Percentiles rank a stretch among this genome's conserved stretches.
Evolutionary conservation across 2,797 vertebrate species (phyloP).

Genomic region (Prunella strophiata): DNA sequence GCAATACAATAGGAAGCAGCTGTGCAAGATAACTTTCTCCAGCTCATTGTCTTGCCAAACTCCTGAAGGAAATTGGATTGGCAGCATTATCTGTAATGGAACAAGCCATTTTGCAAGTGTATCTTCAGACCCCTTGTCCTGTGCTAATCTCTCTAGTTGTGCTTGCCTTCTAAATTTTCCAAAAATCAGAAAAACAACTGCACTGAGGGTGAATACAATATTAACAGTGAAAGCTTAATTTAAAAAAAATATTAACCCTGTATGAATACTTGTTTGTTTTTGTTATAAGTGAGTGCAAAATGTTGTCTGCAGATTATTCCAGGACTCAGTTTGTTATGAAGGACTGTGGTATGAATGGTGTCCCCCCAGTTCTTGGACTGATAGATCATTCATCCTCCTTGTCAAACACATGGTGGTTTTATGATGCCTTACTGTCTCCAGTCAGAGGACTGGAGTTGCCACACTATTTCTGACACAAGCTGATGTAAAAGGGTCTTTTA

Average conservation of each 20-base stretch:
- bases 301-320: background rate
- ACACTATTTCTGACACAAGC: background rate
- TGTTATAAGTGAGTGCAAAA: background rate
- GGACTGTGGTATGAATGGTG: background rate
- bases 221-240: background rate
- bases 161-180: background rate
- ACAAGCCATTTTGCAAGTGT: conserved; percentile 2
- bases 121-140: background rate
- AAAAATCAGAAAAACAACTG: background rate
- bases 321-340: background rate
- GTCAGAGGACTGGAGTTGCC: background rate
- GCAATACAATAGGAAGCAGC: background rate
- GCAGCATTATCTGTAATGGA: conserved; percentile 33
- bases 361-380: background rate
- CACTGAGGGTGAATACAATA: background rate
- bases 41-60: background rate
- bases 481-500: background rate
- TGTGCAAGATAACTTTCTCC: background rate
- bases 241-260: background rate
- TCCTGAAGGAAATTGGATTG: conserved; percentile 49
- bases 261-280: background rate
- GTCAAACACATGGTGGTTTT: background rate
- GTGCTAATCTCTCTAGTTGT: background rate
- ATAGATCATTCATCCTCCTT: background rate
- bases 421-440: background rate